phyloP scores from a whole-genome alignment of 1,140 invertebrate genomes.

The Radopholus similis region DNA sequence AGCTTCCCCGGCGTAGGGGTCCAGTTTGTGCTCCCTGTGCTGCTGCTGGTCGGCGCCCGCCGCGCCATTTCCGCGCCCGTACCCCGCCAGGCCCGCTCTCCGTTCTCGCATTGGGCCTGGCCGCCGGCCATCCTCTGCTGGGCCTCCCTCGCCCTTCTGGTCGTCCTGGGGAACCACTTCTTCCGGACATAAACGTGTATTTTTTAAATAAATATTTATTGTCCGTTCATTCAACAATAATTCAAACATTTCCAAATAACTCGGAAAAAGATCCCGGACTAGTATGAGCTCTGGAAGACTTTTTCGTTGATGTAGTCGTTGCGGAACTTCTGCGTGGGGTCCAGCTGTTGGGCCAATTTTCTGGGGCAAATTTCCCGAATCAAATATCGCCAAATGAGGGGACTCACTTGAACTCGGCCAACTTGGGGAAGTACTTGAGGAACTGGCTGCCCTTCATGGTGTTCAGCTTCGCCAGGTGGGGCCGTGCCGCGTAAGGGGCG shows the following conservation, averaged over 20 bases:
- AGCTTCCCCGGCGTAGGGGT: conserved; percentile 88
- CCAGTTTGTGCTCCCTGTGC: conserved; percentile 87
- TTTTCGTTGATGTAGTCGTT: background rate
- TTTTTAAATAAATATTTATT: no score
- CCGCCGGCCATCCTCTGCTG: conserved; percentile 42
- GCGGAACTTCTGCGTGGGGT: background rate
- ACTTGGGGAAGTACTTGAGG: background rate
- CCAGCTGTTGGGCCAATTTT: background rate
- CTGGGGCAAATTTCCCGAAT: background rate
- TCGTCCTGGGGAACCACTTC: conserved; percentile 49
- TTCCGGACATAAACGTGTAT: conserved; percentile 40
- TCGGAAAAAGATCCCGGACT: no score
- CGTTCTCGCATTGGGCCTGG: conserved; percentile 43
- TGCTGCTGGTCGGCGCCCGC: conserved; percentile 76
- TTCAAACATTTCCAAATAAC: no score
- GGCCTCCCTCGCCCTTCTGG: conserved; percentile 45
- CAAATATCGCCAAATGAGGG: background rate
- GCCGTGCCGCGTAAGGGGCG: background rate
- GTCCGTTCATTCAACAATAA: no score
- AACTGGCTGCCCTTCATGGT: background rate
- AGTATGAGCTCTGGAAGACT: no score
- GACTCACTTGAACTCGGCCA: background rate
- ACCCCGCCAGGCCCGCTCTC: conserved; percentile 12
- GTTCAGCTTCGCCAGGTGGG: conserved; percentile 9
- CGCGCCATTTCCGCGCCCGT: background rate